Percentiles rank a stretch among this genome's conserved stretches.
phyloP scores from a whole-genome alignment of 2,113 vertebrate species.

The Piprites chloris region DNA sequence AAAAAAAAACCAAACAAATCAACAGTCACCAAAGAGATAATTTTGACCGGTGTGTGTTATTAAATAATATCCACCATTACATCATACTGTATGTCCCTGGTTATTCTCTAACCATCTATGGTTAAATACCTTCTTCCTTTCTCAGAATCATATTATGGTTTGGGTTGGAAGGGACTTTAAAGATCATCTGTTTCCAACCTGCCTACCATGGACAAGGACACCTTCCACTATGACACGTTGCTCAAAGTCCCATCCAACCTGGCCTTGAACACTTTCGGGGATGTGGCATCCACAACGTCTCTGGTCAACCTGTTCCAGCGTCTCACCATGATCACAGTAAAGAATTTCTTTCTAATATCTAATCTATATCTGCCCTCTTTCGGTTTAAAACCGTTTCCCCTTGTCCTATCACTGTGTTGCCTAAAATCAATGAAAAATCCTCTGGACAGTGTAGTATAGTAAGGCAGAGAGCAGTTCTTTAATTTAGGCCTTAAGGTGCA shows the following conservation, averaged over 20 bases:
- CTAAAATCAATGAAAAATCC: too few relatives aligned
- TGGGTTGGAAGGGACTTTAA: background rate
- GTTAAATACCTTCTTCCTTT: background rate
- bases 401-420: too few relatives aligned
- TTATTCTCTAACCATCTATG: background rate
- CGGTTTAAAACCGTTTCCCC: background rate
- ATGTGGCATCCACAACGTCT: background rate
- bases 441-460: too few relatives aligned
- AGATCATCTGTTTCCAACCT: background rate
- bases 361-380: background rate
- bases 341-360: background rate
- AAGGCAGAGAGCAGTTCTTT: too few relatives aligned
- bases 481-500: too few relatives aligned
- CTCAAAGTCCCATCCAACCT: too few relatives aligned
- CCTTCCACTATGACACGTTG: background rate
- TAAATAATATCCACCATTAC: background rate
- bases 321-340: background rate
- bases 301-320: background rate
- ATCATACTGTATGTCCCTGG: background rate
- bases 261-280: background rate
- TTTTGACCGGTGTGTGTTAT: background rate
- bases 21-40: background rate
- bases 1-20: fast-evolving
- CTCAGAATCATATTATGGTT: background rate
- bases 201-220: background rate